phyloP scores from a whole-genome alignment of 2,888 invertebrate species.

The Drosophila conformis region DNA sequence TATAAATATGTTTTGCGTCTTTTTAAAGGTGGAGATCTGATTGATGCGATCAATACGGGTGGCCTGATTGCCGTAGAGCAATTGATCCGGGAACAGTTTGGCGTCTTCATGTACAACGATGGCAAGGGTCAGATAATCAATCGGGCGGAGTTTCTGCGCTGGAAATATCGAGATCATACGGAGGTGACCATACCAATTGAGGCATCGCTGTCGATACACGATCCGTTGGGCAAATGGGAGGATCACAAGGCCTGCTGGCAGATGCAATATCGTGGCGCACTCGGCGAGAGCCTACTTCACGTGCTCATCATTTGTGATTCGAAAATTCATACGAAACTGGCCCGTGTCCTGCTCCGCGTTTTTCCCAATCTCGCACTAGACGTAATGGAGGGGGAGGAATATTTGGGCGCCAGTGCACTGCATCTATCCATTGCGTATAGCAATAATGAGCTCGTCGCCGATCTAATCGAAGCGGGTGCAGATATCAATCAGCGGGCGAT shows the following conservation, averaged over 20 bases:
- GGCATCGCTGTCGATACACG: conserved; percentile 93
- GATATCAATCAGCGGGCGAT: conserved; percentile 96
- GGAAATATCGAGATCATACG: conserved; percentile 95
- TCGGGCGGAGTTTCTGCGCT: conserved; percentile 93
- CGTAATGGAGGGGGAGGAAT: conserved; percentile 98
- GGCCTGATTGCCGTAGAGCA: conserved; percentile 94
- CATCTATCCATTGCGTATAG: conserved; percentile 98
- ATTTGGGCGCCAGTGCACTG: conserved; percentile 96
- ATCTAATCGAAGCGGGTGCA: conserved; percentile 96
- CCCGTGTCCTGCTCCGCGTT: conserved; percentile 94
- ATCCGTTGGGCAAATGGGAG: conserved; percentile 94
- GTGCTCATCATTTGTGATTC: conserved; percentile 98
- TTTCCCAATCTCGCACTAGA: conserved; percentile 96
- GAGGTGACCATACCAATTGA: conserved; percentile 94
- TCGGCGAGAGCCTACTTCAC: conserved; percentile 97
- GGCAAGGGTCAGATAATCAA: conserved; percentile 94
- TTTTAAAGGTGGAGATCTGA: conserved; percentile 90
- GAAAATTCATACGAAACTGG: conserved; percentile 89
- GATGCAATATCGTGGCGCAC: conserved; percentile 96
- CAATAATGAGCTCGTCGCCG: conserved; percentile 97
- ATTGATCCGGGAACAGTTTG: conserved; percentile 93
- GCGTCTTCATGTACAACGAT: conserved; percentile 94
- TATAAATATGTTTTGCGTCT: neutral
- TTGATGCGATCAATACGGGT: conserved; percentile 94
- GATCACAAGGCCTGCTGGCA: conserved; percentile 99